Percentiles rank a stretch among this genome's conserved stretches.
Conservation (phyloP, 2,797 vertebrate genomes). For the Otus scops region DNA sequence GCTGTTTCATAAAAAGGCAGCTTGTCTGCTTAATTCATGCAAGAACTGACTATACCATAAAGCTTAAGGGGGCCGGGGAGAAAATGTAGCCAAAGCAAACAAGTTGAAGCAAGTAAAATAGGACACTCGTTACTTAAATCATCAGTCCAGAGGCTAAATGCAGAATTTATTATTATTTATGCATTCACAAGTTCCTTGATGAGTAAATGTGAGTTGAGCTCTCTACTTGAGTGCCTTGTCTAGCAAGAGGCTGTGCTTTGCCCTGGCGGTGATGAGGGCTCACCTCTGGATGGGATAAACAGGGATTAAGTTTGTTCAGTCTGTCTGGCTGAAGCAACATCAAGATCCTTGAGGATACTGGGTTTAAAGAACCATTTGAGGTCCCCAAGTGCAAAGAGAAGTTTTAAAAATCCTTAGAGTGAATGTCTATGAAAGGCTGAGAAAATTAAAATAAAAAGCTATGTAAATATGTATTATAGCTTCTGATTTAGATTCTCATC, state of each 20-base stretch:
- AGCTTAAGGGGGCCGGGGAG: neutral
- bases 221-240: neutral
- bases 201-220: neutral
- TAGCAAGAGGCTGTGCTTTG: neutral
- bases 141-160: neutral
- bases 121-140: neutral
- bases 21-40: neutral
- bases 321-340: neutral
- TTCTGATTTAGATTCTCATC: neutral
- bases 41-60: neutral
- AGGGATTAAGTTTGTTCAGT: neutral
- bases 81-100: neutral
- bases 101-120: neutral
- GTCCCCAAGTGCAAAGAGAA: neutral
- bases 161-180: neutral
- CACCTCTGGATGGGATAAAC: slow-evolving; percentile 28
- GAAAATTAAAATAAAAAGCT: neutral
- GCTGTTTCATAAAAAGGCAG: neutral
- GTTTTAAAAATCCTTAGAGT: neutral
- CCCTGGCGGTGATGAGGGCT: neutral
- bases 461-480: neutral
- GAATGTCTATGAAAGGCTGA: neutral
- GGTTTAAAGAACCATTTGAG: neutral
- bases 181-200: neutral
- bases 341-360: neutral